Base-by-base conservation (phyloP, 2,888 invertebrate genomes). In the Hyles lineata region DNA sequence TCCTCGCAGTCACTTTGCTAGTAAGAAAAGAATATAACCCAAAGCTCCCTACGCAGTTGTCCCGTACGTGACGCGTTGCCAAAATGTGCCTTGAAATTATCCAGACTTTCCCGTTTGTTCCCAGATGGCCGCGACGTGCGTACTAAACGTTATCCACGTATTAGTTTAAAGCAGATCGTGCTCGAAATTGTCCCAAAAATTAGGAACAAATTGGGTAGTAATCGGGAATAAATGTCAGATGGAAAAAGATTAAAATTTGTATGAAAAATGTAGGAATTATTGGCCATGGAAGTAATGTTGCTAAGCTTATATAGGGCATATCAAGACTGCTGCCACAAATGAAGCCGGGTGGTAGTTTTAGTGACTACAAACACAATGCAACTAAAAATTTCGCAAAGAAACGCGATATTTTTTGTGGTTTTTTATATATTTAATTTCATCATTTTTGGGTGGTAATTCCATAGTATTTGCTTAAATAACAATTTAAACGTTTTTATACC, bases 71-170 rank as follows among this genome's bases (percentile, higher is more conserved):
- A 23, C 23, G 23, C 67, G 67, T 43, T 50, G 9, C 50, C 17
- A 23, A 67, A 67, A 67, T 67, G 23, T 67, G 21, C 50, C 60
- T 15, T 55, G 19, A 23, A 21, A 63, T 50, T 67, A 50, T 23
- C 67, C 50, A 50, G 67, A 55, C 43, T 67, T 63, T 67, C 43
- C 63, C 50, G 6, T 67, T 23, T 67, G 67, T 67, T 67, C 43
- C 50, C 21, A 50, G 67, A 67, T 67, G 23, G 67, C 2, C 15
- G 50, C 43, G 21, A 50, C 67, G 67, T 67, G 67, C 50, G 50
- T 67, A 23, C 67, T 67, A 67, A 67, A 67, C 43, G 67, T 67
- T 50, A 67, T 67, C 43, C 50, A 23, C 67, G 43, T 50, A 67
- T 67, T 67, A 50, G 43, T 67, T 50, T 67, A 67, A 43, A 15